Base-by-base conservation (phyloP, 2,113 vertebrate genomes). In the Coreoperca whiteheadi region DNA sequence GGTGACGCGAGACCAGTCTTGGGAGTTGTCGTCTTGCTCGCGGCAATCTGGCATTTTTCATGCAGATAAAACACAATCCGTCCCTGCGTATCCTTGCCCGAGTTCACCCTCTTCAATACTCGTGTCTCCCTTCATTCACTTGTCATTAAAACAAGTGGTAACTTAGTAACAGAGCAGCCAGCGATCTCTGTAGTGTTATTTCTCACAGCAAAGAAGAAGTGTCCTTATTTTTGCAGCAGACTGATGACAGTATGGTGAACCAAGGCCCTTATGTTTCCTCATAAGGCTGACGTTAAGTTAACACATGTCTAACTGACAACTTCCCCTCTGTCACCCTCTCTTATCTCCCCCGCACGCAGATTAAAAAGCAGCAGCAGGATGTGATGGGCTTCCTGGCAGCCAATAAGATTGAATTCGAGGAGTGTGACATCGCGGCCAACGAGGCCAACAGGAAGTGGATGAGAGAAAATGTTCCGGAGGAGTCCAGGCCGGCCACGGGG, bases 321-420 rank as follows among this genome's bases (percentile, higher is more conserved):
- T 91, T 88, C 92, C 81, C 18, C 67, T 87, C 28, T 84, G 53
- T 70, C 39, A 0, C n/a, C 39, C n/a, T 56, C 89, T 84, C 76
- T 79, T 21, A 57, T 67, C 78, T 53, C 83, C 82, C 51, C 46
- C 53, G 0, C 77, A 37, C 5, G 2, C 94, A 99, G 98, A 98
- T 99, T 87, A 99, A 99, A 95, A 99, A 99, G 94, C 96, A 99
- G 91, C 98, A 99, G 88, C 98, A 99, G 95, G 97, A 98, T 89
- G 96, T 99, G 10, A 90, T 97, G 91, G 96, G 97, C 37, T 99
- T 98, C 93, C 93, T 99, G 83, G 95, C 97, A 67, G 97, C 95
- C 90, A 98, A 99, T 93, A 99, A 98, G 94, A 99, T 99, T 1
- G 96, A 96, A 56, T 99, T 96, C 82, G 97, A 99, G 93, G 97